Percentiles rank a stretch among this genome's conserved stretches.
Conservation (phyloP, 2,797 vertebrate genomes). For the Octomys mimax region DNA sequence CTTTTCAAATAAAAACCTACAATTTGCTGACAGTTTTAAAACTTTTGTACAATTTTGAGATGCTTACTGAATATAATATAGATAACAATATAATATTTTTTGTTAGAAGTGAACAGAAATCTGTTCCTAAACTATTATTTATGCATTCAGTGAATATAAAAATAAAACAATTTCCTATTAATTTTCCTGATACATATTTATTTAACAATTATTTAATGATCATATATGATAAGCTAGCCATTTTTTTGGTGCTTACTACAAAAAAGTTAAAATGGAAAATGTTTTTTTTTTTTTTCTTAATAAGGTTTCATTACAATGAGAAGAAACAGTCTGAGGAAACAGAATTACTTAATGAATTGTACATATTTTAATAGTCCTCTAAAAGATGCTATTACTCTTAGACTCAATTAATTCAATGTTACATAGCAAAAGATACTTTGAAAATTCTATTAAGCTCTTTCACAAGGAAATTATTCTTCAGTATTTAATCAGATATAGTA, state of each 20-base stretch:
- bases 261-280: neutral
- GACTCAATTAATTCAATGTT: neutral
- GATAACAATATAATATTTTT: neutral
- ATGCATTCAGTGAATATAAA: neutral
- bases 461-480: neutral
- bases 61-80: neutral
- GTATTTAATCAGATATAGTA: neutral
- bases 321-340: neutral
- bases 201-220: neutral
- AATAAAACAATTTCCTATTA: neutral
- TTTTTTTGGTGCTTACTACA: neutral
- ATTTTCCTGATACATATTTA: neutral
- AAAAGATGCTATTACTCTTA: neutral
- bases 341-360: neutral
- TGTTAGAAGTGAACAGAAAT: neutral
- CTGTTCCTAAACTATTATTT: neutral
- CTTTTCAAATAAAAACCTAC: neutral
- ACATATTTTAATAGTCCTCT: neutral
- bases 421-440: neutral
- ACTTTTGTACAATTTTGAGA: neutral
- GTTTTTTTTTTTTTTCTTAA: neutral
- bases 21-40: neutral
- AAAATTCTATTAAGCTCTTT: neutral
- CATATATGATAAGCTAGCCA: neutral
- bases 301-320: neutral